phyloP scores from a whole-genome alignment of 2,888 invertebrate genomes.

The Noctua janthe region DNA sequence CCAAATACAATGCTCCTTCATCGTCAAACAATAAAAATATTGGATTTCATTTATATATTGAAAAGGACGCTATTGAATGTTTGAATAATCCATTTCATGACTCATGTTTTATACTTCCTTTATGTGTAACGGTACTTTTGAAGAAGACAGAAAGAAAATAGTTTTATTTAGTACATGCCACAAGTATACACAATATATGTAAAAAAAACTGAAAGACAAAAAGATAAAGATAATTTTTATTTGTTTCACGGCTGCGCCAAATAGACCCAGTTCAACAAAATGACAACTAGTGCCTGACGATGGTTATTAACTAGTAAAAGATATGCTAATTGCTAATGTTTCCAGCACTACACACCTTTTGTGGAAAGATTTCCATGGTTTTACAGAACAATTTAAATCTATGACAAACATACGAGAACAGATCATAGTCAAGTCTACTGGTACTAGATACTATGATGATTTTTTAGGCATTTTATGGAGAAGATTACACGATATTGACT shows the following conservation, averaged over 20 bases:
- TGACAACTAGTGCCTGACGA: no score
- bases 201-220: no score
- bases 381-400: neutral
- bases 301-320: no score
- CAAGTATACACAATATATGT: no score
- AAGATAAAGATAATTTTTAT: no score
- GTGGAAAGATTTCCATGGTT: neutral
- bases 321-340: no score
- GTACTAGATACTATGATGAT: neutral
- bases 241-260: no score
- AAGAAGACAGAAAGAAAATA: no score
- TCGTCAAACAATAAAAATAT: neutral
- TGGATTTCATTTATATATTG: constrained; percentile 5
- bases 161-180: no score
- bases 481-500: neutral
- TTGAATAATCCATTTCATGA: neutral
- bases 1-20: constrained; percentile 24
- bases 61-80: constrained; percentile 1
- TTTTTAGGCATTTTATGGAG: neutral
- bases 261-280: no score
- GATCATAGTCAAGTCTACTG: neutral
- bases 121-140: neutral
- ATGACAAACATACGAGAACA: neutral
- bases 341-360: no score
- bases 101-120: neutral